Percentiles rank a stretch among this genome's conserved stretches.
phyloP scores from a whole-genome alignment of 2,797 vertebrate genomes.

The Ptychobarbus kaznakovi region DNA sequence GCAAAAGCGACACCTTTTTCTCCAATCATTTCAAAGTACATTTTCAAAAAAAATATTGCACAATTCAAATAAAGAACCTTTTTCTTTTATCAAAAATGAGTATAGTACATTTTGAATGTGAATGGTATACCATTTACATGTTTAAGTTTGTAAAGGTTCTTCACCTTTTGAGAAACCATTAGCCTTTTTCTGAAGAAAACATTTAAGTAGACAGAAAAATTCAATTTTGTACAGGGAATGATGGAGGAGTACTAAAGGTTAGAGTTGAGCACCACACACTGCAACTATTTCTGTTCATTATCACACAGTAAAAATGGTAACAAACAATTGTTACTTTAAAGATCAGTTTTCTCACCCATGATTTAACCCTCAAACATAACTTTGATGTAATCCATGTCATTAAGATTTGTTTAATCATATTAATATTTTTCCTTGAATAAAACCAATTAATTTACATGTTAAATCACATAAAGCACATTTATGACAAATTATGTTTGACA shows the following conservation, averaged over 20 bases:
- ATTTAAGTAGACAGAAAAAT: constrained; percentile 39
- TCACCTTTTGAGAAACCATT: neutral
- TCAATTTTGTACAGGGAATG: constrained; percentile 73
- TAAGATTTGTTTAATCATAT: neutral
- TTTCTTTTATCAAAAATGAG: constrained; percentile 66
- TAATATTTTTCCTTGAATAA: neutral
- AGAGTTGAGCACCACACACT: constrained; percentile 70
- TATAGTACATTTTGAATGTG: constrained; percentile 68
- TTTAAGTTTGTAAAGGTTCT: constrained; percentile 57
- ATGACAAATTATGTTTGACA: neutral
- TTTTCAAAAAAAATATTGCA: constrained; percentile 53
- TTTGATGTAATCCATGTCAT: neutral
- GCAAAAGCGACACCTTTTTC: constrained; percentile 69
- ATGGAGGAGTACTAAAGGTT: constrained; percentile 78
- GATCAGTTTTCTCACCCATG: neutral
- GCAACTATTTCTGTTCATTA: constrained; percentile 34
- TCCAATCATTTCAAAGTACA: constrained; percentile 63
- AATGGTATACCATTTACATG: constrained; percentile 48
- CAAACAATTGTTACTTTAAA: neutral
- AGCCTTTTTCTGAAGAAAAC: constrained; percentile 47
- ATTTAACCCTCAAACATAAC: neutral
- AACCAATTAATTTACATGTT: neutral
- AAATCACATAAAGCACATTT: neutral
- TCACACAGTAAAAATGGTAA: constrained; percentile 1
- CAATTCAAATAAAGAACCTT: constrained; percentile 38